phyloP scores from a whole-genome alignment of 2,888 invertebrate species.

The Allolobophora icterica region DNA sequence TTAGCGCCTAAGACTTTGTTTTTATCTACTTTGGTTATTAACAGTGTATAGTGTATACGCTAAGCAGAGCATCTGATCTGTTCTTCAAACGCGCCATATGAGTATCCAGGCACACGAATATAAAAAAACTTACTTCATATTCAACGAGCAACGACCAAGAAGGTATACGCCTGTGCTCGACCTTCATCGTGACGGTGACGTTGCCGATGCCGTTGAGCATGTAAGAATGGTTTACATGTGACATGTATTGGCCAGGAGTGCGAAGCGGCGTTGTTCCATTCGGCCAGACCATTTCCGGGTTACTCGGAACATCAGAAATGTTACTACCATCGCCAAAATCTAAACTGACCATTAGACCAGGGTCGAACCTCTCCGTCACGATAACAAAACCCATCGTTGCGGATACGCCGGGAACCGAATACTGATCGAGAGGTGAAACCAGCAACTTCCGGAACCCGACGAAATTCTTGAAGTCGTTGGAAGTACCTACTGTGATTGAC shows the following conservation, averaged over 20 bases:
- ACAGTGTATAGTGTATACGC: no score
- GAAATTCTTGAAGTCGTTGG: neutral
- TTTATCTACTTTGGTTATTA: no score
- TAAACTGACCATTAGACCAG: neutral
- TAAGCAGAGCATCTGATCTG: no score
- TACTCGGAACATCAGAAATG: neutral
- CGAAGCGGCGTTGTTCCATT: neutral
- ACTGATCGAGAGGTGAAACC: neutral
- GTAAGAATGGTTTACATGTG: neutral
- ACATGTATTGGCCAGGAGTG: neutral
- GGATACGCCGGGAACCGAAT: neutral
- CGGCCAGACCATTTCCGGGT: neutral
- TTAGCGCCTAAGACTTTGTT: no score
- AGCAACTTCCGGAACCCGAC: neutral
- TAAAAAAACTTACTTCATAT: neutral
- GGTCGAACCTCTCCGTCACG: neutral
- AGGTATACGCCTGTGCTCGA: slow-evolving; percentile 5
- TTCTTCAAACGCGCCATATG: no score
- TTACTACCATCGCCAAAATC: neutral
- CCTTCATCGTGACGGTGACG: neutral
- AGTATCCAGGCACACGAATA: neutral
- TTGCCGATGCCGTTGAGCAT: neutral
- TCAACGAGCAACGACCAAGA: neutral
- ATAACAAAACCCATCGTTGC: neutral
- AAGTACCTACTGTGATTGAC: neutral